Base-by-base conservation (phyloP, 1,140 invertebrate species). In the Drosophila elegans region DNA sequence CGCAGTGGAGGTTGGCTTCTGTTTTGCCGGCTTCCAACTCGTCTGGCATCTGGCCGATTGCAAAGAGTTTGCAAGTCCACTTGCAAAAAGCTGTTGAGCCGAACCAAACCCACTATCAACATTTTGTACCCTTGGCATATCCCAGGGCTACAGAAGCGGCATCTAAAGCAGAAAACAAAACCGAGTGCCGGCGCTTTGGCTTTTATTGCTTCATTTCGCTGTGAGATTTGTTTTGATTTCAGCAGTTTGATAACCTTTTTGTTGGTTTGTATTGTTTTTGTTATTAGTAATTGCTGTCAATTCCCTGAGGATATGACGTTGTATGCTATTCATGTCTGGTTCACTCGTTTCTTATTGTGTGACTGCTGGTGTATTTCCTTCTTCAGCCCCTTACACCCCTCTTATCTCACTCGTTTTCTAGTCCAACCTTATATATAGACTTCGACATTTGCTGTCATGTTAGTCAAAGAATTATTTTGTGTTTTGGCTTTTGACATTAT, bases 151-250 rank as follows among this genome's bases (percentile, higher is more conserved):
- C 56, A 67, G 34, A 72, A 60, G 38, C 45, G 60, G 16, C 39
- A 29, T 25, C 32, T 32, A 41, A 69, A 57, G 53, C 34, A 27
- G 10, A 77, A 34, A 57, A 61, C 54, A 62, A 46, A 62, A 64
- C 68, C 63, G 72, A 80, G 62, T 76, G 72, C 61, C 51, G 67
- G 62, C 83, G 66, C 55, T 88, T 67, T 81, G 45, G 73, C 59
- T 90, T 88, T 89, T 84, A 89, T 89, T 90, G 84, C 84, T 89
- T 89, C 85, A 89, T 80, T 88, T 88, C 68, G 84, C 64, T 63
- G 52, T 81, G 71, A 79, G 84, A 88, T 88, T 88, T 88, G 85
- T 84, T 89, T 89, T 84, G 84, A 90, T 89, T 89, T 84, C 61
- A 75, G 74, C 85, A 82, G 60, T 63, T 84, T 89, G 84, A 89